Evolutionary conservation across 2,113 vertebrate genomes (phyloP).

Genomic region (Eudyptes chrysolophus): DNA sequence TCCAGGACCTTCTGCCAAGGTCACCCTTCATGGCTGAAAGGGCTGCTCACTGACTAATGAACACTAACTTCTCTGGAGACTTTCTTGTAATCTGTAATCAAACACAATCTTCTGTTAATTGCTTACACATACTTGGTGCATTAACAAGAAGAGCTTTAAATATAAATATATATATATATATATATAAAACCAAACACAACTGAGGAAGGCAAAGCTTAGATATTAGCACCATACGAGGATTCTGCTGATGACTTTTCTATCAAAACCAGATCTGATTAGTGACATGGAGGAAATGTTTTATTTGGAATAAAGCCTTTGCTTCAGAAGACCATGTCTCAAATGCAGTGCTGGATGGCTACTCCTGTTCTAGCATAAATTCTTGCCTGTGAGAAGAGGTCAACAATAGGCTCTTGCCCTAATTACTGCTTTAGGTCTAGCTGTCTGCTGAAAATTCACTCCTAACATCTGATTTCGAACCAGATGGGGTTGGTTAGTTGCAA

Average conservation of each 20-base stretch:
- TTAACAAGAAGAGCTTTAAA: slow-evolving; percentile 28
- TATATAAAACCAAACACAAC: background rate
- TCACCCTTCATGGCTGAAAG: slow-evolving; percentile 32
- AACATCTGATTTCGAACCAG: background rate
- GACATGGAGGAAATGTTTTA: background rate
- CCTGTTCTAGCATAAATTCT: background rate
- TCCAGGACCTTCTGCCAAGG: slow-evolving; percentile 40
- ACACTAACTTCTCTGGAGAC: slow-evolving; percentile 13
- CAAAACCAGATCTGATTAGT: slow-evolving; percentile 19
- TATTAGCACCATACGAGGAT: background rate
- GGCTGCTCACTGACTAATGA: slow-evolving; percentile 15
- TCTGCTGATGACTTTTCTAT: background rate
- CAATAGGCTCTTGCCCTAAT: background rate
- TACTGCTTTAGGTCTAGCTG: background rate
- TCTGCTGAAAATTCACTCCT: background rate
- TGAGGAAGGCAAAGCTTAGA: background rate
- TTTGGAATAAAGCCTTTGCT: slow-evolving; percentile 8
- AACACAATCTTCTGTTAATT: slow-evolving; percentile 40
- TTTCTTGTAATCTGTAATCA: slow-evolving; percentile 13
- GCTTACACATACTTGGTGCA: background rate
- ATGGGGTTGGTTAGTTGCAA: background rate
- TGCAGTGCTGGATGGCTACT: background rate
- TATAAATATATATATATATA: background rate
- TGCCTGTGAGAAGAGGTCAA: background rate
- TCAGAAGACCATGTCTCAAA: background rate